Base-by-base conservation (phyloP, 2,113 vertebrate genomes). In the Toxotes chatareus region DNA sequence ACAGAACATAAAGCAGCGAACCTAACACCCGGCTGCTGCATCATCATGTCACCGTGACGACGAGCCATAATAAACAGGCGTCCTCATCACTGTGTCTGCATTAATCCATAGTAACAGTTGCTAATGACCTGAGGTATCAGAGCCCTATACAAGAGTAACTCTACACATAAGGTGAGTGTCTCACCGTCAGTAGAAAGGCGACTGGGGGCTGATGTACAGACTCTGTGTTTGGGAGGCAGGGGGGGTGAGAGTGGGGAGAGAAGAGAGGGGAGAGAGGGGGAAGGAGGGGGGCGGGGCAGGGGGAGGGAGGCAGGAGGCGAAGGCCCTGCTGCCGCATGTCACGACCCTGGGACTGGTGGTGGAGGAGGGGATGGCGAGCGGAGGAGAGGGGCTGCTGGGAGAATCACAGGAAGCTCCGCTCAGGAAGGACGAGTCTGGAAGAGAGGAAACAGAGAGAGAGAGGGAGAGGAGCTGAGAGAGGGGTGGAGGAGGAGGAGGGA, bases 171-270 rank as follows among this genome's bases (percentile, higher is more conserved):
- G 38, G 3, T 31, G 55, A 14, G 55, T 14, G 31, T 34, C 57
- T 90, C 76, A 88, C 81, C 76, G 1, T 92, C 84, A 92, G 85
- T 89, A 89, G 61, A 85, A 88, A 0, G 71, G 67, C 0, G 76
- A 42, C 67, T 27, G 79, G 1, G 85, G 8, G 83, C 55, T 73
- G 65, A 90, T 19, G 87, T 64, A 89, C 17, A 73, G 57, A 32
- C 73, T 34, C 76, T 79, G 87, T 0, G 62, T 47, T 0, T 79
- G 80, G 56, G 87, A 68, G 62, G 42, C 0, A 0, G 83, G 12
- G 5, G 63, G 38, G 40, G 9, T 17, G n/a, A 55, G 71, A 0
- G 73, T 1, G 1, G 82, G 67, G 11, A 79, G n/a, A 1, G 83
- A n/a, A 71, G 6, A 36, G 46, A 4, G 32, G 32, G 1, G 51